phyloP scores from a whole-genome alignment of 2,888 invertebrate genomes.

The Antheraea yamamai region DNA sequence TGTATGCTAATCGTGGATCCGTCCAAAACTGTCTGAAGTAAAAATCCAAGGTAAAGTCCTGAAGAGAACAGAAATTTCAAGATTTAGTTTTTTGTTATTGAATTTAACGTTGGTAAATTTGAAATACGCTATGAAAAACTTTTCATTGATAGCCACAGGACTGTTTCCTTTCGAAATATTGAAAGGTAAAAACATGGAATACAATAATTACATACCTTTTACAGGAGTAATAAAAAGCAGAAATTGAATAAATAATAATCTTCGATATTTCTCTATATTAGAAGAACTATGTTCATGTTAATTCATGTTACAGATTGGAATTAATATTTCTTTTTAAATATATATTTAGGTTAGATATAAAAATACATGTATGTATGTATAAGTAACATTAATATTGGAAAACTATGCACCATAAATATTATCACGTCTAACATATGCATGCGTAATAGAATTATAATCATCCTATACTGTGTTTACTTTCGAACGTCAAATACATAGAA shows the following conservation, averaged over 20 bases:
- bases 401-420: background rate
- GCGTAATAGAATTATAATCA: constrained; percentile 43
- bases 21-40: constrained; percentile 99
- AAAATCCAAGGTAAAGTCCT: constrained; percentile 99
- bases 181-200: background rate
- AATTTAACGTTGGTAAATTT: no score
- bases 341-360: no score
- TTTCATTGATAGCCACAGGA: no score
- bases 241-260: background rate
- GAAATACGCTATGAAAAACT: no score
- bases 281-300: constrained; percentile 17
- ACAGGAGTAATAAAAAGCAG: background rate
- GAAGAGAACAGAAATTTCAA: constrained; percentile 40
- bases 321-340: constrained; percentile 13
- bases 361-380: background rate
- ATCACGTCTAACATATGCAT: constrained; percentile 62
- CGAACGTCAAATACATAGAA: background rate
- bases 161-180: no score
- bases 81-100: background rate
- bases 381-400: background rate
- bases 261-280: background rate
- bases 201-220: constrained; percentile 14
- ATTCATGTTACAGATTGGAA: constrained; percentile 25
- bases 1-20: constrained; percentile 96
- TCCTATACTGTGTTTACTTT: constrained; percentile 35